Evolutionary conservation across 1,140 invertebrate species (phyloP), one percentile per base, ranked within the genome.

Genomic region (Anoplolepis gracilipes): DNA sequence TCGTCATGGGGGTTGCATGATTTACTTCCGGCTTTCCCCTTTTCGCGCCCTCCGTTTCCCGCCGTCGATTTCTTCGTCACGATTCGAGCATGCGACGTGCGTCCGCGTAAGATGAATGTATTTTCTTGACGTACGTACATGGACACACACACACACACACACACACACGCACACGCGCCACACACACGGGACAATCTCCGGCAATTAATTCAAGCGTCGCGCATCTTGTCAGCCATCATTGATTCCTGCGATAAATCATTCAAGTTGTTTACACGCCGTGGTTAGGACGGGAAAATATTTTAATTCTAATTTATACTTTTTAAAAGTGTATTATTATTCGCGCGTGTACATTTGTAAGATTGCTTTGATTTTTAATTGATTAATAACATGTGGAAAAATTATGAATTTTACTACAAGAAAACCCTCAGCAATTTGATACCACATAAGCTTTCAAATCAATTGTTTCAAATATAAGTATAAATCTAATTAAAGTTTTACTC

Each of bases 11-110:
- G 93, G 92, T 85, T 93, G 92, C 92, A 92, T 90, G 92, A 94
- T 94, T 95, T 94, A 94, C 93, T 95, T 94, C 94, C 94, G 93
- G 87, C 79, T 87, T 92, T 91, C 89, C 84, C 92, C 87, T 88
- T 90, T 90, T 90, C 87, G 87, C 84, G 87, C 85, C 90, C 88
- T 72, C 78, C 78, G 78, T 75, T 88, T 87, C 65, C 86, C 87
- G 70, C 72, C 55, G 82, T 30, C 88, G 87, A 81, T 88, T 89
- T 87, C 88, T 79, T 84, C 49, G 53, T 81, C 25, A 61, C 55
- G 77, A 39, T 70, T 73, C 78, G 64, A 79, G 85, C 90, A 90
- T 90, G 90, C 84, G 76, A 85, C 91, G 87, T 82, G 88, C 87
- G 77, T 85, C 91, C 85, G 70, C 86, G 64, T 16, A 81, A 88